Evolutionary conservation across 1,140 invertebrate genomes (phyloP).

Genomic region (Mamestra configurata): DNA sequence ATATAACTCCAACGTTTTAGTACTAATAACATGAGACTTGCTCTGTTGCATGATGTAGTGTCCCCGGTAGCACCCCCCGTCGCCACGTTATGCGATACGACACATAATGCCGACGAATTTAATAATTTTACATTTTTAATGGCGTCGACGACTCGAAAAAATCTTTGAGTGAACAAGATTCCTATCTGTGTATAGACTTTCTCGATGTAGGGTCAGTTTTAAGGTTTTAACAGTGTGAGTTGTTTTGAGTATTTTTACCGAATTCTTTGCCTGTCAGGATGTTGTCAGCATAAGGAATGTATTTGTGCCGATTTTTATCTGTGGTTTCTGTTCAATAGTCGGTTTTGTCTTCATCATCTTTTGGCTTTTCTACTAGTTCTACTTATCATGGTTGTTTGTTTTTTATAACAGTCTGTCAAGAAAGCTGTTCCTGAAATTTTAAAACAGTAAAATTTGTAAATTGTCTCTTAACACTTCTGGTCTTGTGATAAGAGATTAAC

Average conservation of each 20-base stretch:
- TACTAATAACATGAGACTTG: slow-evolving; percentile 71
- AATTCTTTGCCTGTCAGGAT: neutral
- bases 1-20: slow-evolving; percentile 77
- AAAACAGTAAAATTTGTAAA: no score
- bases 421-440: no score
- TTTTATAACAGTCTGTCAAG: no score
- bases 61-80: slow-evolving; percentile 81
- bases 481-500: no score
- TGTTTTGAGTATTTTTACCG: neutral
- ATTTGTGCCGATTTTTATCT: neutral
- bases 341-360: no score
- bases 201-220: slow-evolving; percentile 29
- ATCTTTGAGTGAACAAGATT: slow-evolving; percentile 55
- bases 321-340: no score
- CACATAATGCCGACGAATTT: slow-evolving; percentile 74
- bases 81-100: slow-evolving; percentile 74
- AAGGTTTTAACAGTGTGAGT: slow-evolving; percentile 20
- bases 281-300: neutral
- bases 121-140: slow-evolving; percentile 71
- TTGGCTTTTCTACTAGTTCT: no score
- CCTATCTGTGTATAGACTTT: slow-evolving; percentile 50
- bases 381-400: no score
- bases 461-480: no score
- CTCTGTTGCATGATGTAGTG: slow-evolving; percentile 67
- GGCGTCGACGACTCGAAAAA: slow-evolving; percentile 65